phyloP scores from a whole-genome alignment of 2,797 vertebrate genomes.

The Sebastes itinus region DNA sequence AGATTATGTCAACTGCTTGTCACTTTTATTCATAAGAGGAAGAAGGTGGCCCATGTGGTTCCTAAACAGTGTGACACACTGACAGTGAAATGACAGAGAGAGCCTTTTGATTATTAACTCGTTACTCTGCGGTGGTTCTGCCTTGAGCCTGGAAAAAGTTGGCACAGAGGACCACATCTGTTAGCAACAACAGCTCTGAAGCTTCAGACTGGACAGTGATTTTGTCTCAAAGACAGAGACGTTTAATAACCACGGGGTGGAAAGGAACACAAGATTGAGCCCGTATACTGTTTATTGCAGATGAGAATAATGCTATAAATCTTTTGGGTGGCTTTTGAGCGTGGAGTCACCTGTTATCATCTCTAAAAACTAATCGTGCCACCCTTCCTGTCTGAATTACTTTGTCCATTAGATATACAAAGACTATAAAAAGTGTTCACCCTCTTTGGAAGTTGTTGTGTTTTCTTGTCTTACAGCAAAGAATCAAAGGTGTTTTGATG shows the following conservation, averaged over 20 bases:
- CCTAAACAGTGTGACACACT: conserved; percentile 35
- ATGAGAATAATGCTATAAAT: not conserved
- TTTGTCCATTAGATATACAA: not conserved
- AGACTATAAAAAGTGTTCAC: not conserved
- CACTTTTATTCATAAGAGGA: conserved; percentile 32
- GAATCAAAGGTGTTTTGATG: not conserved
- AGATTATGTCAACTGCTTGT: conserved; percentile 55
- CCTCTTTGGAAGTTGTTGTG: not conserved
- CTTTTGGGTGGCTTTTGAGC: not conserved
- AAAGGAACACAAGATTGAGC: conserved; percentile 7
- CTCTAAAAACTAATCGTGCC: not conserved
- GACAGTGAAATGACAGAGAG: conserved; percentile 58
- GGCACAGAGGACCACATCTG: conserved; percentile 56
- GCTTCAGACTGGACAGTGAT: conserved; percentile 43
- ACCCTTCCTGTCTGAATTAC: not conserved
- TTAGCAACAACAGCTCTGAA: conserved; percentile 60
- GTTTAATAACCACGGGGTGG: not conserved
- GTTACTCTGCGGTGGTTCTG: conserved; percentile 48
- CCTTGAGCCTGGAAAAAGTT: conserved; percentile 39
- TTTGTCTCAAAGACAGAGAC: conserved; percentile 36
- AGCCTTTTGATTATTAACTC: conserved; percentile 58
- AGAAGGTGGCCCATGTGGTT: conserved; percentile 27
- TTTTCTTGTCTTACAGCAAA: not conserved
- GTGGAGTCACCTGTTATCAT: not conserved
- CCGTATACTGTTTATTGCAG: not conserved